phyloP scores from a whole-genome alignment of 2,797 vertebrate species.

The Tauraco hartlaubi region DNA sequence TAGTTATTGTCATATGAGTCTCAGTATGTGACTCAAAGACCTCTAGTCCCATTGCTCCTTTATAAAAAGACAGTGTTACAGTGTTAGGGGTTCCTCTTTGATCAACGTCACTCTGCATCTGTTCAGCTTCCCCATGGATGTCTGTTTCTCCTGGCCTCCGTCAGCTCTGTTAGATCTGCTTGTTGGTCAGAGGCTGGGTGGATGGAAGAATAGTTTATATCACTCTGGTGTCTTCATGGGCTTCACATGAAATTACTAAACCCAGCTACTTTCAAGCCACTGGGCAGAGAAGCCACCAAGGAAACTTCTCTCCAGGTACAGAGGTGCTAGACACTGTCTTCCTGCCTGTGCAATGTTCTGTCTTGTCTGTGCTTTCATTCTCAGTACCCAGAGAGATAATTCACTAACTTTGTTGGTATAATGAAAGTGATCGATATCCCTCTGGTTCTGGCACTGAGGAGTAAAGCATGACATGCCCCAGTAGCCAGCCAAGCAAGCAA shows the following conservation, averaged over 20 bases:
- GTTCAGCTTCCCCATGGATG: not conserved
- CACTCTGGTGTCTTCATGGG: not conserved
- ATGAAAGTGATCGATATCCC: not conserved
- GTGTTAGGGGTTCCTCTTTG: not conserved
- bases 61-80: not conserved
- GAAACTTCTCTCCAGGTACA: not conserved
- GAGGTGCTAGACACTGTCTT: not conserved
- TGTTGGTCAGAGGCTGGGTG: not conserved
- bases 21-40: not conserved
- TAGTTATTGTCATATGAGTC: not conserved
- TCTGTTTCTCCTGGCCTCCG: not conserved
- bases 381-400: not conserved
- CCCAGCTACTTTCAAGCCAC: not conserved
- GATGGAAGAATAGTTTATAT: not conserved
- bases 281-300: not conserved
- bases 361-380: not conserved
- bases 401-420: not conserved
- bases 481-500: not conserved
- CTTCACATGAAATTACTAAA: not conserved
- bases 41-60: not conserved
- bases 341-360: not conserved
- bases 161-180: not conserved
- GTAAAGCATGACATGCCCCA: not conserved
- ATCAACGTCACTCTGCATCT: not conserved
- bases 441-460: not conserved